A percentile compares a stretch with the other conserved stretches of the same genome.
These are phyloP conservation scores for Drosophila siamana DNA, from an alignment of 2,888 invertebrate genomes.

Conservation along the genomic window DNA sequence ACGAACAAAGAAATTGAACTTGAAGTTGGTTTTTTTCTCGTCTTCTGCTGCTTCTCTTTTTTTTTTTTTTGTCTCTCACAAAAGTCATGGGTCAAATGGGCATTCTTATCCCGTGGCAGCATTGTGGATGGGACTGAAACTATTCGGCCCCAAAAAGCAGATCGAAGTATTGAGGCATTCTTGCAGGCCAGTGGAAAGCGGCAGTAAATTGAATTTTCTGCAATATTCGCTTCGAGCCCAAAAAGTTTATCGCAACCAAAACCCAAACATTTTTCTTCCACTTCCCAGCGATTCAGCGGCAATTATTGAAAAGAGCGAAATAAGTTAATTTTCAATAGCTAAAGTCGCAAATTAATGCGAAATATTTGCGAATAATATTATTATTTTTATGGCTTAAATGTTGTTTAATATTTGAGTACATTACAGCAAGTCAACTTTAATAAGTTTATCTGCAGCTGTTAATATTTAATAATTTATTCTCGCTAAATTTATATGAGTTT, in stretches of 20 bases:
- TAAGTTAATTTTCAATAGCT: neutral
- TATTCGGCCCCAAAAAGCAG: constrained; percentile 9
- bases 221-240: neutral
- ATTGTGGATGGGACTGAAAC: constrained; percentile 19
- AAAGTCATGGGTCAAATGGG: constrained; percentile 47
- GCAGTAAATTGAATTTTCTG: constrained; percentile 1
- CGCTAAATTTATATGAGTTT: too few species aligned
- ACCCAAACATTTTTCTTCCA: neutral
- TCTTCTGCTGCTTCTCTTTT: neutral
- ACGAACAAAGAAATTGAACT: constrained; percentile 68
- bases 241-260: neutral
- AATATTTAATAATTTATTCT: too few species aligned
- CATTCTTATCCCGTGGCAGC: neutral
- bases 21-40: constrained; percentile 49
- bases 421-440: too few species aligned
- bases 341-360: neutral
- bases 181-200: neutral
- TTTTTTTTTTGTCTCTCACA: constrained; percentile 8
- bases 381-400: too few species aligned
- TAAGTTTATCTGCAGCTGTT: too few species aligned
- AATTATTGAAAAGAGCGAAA: neutral
- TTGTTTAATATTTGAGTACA: too few species aligned
- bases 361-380: too few species aligned
- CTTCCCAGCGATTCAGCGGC: neutral
- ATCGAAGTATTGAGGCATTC: constrained; percentile 20